Percentiles rank a stretch among this genome's conserved stretches.
Conservation (phyloP, 2,113 vertebrate genomes). For the Cynocephalus volans region DNA sequence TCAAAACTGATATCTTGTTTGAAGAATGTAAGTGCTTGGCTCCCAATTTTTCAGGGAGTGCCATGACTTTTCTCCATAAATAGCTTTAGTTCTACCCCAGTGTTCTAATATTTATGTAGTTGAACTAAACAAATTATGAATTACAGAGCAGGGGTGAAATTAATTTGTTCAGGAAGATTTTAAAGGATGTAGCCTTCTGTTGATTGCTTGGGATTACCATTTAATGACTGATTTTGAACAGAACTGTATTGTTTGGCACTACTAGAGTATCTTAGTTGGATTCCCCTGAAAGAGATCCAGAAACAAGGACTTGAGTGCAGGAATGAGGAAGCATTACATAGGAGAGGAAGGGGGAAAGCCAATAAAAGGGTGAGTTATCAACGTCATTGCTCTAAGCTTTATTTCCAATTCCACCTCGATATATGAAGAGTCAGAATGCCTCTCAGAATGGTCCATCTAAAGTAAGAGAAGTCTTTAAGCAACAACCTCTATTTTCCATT, state of each 20-base stretch:
- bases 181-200: background rate
- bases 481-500: background rate
- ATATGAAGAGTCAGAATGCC: background rate
- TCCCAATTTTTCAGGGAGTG: background rate
- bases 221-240: background rate
- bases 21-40: conserved; percentile 6
- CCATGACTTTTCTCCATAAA: background rate
- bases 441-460: background rate
- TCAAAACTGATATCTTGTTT: background rate
- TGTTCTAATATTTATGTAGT: background rate
- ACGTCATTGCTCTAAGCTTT: background rate
- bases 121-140: background rate
- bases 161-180: conserved; percentile 44
- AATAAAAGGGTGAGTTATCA: background rate
- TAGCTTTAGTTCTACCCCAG: background rate
- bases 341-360: background rate
- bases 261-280: background rate
- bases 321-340: background rate
- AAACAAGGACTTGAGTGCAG: background rate
- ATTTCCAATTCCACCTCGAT: background rate
- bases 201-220: background rate
- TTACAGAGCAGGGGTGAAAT: background rate
- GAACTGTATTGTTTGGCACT: background rate
- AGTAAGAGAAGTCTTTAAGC: background rate
- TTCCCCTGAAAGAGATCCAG: background rate